Evolutionary conservation across 2,113 vertebrate species (phyloP).

Genomic region (Diglossa brunneiventris): DNA sequence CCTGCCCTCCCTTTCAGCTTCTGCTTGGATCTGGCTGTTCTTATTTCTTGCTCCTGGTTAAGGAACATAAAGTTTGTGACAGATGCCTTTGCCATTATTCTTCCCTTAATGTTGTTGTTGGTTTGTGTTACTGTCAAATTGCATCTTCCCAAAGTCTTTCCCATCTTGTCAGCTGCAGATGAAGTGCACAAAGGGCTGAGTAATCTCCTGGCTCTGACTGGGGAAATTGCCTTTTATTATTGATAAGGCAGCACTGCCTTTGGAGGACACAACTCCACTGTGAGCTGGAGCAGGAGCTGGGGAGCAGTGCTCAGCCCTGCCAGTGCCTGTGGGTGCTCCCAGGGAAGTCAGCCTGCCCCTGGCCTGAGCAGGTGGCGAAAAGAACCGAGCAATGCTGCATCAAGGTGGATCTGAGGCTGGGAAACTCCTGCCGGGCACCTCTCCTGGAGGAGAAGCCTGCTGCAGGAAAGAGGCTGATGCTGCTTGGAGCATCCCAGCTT

Average conservation of each 20-base stretch:
- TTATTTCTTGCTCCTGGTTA: constrained; percentile 1
- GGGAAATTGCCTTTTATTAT: constrained; percentile 52
- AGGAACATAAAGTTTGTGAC: constrained; percentile 43
- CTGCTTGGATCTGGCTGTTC: background rate
- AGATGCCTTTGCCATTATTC: constrained; percentile 43
- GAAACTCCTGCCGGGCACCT: background rate
- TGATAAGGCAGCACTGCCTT: constrained; percentile 26
- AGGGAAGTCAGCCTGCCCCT: background rate
- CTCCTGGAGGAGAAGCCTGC: background rate
- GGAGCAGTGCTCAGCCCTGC: background rate
- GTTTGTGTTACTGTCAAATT: constrained; percentile 61
- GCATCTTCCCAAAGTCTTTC: constrained; percentile 34
- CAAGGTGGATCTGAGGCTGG: background rate
- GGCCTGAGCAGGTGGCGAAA: background rate
- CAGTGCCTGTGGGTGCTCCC: fast-evolving
- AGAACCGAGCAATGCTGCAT: background rate
- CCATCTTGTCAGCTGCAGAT: constrained; percentile 18
- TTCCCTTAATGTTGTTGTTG: constrained; percentile 60
- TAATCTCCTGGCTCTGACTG: background rate
- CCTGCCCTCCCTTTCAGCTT: background rate
- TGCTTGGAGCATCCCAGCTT: background rate
- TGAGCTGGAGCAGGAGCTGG: background rate
- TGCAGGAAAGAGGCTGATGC: background rate
- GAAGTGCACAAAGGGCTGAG: background rate
- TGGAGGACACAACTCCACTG: background rate